These are phyloP conservation scores for Neelides folsomi DNA, from an alignment of 2,888 invertebrate species.

Conservation along the genomic window DNA sequence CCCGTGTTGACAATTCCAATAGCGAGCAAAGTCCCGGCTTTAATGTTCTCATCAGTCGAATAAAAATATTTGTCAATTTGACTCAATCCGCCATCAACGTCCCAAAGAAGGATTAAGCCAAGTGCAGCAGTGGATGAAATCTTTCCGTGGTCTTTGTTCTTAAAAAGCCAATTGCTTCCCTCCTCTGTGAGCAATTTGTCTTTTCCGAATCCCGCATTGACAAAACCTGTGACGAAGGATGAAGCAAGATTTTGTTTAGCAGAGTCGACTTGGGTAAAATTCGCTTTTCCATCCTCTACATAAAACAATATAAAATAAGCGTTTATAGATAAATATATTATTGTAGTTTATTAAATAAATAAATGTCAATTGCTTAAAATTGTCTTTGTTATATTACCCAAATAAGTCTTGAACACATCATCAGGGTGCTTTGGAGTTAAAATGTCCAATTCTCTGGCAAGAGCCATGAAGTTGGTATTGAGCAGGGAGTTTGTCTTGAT, in stretches of 20 bases:
- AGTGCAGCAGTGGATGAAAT: slow-evolving; percentile 92
- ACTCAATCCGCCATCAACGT: slow-evolving; percentile 92
- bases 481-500: slow-evolving; percentile 89
- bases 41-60: slow-evolving; percentile 88
- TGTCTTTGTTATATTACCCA: slow-evolving; percentile 72
- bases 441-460: slow-evolving; percentile 93
- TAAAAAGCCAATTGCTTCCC: slow-evolving; percentile 77
- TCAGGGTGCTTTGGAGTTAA: slow-evolving; percentile 99
- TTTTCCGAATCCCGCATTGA: slow-evolving; percentile 92
- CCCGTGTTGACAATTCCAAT: slow-evolving; percentile 96
- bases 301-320: too few species aligned
- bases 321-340: too few species aligned
- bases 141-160: slow-evolving; percentile 96
- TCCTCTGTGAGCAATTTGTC: slow-evolving; percentile 88
- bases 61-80: slow-evolving; percentile 97
- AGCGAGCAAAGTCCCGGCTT: slow-evolving; percentile 86
- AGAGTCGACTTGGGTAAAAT: slow-evolving; percentile 69
- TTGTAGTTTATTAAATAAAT: too few species aligned
- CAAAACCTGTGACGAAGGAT: slow-evolving; percentile 96
- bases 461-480: slow-evolving; percentile 78
- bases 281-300: slow-evolving; percentile 53
- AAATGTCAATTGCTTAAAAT: too few species aligned
- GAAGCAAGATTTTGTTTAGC: slow-evolving; percentile 93
- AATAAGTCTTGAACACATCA: slow-evolving; percentile 94
- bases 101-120: slow-evolving; percentile 92